Conservation (phyloP, 1,140 invertebrate genomes). For the Micrasema minimum region DNA sequence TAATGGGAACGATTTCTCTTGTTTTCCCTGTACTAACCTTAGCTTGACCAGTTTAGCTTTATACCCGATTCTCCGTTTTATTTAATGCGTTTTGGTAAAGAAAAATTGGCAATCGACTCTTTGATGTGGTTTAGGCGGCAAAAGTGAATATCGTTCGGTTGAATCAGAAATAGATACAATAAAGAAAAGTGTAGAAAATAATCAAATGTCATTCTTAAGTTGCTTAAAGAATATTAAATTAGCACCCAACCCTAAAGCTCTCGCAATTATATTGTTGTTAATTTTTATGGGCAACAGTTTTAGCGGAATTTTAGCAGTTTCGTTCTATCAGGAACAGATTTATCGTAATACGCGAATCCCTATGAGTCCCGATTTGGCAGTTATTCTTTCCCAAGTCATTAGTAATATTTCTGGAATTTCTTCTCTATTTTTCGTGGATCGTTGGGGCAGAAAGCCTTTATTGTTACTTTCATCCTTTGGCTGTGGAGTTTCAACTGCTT, state of each 20-base stretch:
- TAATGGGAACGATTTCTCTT: slow-evolving; percentile 34
- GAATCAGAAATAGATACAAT: slow-evolving; percentile 45
- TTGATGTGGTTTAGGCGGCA: slow-evolving; percentile 47
- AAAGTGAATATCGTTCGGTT: slow-evolving; percentile 36
- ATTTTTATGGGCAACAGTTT: slow-evolving; percentile 47
- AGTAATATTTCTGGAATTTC: slow-evolving; percentile 55
- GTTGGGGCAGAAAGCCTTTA: slow-evolving; percentile 56
- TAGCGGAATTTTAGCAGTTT: slow-evolving; percentile 42
- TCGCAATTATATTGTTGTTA: slow-evolving; percentile 38
- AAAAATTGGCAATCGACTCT: slow-evolving; percentile 36
- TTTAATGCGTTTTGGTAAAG: slow-evolving; percentile 45
- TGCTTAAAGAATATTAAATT: slow-evolving; percentile 43
- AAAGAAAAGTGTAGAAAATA: slow-evolving; percentile 36
- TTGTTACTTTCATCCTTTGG: slow-evolving; percentile 58
- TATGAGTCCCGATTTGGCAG: slow-evolving; percentile 41
- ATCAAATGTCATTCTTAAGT: slow-evolving; percentile 41
- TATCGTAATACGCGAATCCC: slow-evolving; percentile 40
- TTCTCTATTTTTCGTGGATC: slow-evolving; percentile 56
- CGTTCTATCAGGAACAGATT: slow-evolving; percentile 51
- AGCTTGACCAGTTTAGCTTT: slow-evolving; percentile 32
- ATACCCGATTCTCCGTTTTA: slow-evolving; percentile 50
- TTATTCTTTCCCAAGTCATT: slow-evolving; percentile 55
- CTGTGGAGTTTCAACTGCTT: slow-evolving; percentile 54
- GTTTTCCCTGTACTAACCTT: slow-evolving; percentile 43
- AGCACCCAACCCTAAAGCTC: slow-evolving; percentile 49